Conservation (phyloP, 1,140 invertebrate species). For the Stratiolaelaps scimitus region DNA sequence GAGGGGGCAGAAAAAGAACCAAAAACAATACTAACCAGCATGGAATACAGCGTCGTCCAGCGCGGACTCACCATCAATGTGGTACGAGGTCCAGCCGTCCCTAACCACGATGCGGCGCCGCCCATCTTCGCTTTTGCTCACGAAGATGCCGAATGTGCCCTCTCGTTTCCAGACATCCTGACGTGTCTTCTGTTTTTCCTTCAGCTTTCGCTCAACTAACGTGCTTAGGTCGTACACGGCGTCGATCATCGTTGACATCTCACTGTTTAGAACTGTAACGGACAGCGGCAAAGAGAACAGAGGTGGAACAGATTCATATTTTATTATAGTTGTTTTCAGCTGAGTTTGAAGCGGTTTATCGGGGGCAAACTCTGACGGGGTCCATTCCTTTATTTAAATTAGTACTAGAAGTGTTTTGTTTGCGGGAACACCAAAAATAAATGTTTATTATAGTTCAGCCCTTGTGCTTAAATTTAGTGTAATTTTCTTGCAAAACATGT, state of each 20-base stretch:
- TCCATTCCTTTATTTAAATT: no score
- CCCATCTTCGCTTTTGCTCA: conserved; percentile 25
- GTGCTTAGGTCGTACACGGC: conserved; percentile 12
- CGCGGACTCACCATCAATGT: conserved; percentile 26
- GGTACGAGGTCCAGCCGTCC: conserved; percentile 25
- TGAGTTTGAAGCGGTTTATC: no score
- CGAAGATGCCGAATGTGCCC: conserved; percentile 24
- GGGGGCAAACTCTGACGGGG: no score
- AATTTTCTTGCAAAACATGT: no score
- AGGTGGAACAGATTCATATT: no score
- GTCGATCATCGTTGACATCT: conserved; percentile 20
- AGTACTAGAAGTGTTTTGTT: no score
- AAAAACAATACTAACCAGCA: conserved; percentile 20
- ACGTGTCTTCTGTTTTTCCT: conserved; percentile 22
- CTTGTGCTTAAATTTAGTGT: no score
- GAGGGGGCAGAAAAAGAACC: no score
- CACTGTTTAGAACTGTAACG: conserved; percentile 26
- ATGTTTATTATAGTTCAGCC: no score
- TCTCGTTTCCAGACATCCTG: conserved; percentile 27
- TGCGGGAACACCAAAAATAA: no score
- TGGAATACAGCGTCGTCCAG: conserved; percentile 1
- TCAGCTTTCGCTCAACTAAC: conserved; percentile 20
- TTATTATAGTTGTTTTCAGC: no score
- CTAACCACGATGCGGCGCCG: conserved; percentile 19
- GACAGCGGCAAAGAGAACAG: no score